phyloP scores from a whole-genome alignment of 2,888 invertebrate species.

The Podotricha telesiphe region DNA sequence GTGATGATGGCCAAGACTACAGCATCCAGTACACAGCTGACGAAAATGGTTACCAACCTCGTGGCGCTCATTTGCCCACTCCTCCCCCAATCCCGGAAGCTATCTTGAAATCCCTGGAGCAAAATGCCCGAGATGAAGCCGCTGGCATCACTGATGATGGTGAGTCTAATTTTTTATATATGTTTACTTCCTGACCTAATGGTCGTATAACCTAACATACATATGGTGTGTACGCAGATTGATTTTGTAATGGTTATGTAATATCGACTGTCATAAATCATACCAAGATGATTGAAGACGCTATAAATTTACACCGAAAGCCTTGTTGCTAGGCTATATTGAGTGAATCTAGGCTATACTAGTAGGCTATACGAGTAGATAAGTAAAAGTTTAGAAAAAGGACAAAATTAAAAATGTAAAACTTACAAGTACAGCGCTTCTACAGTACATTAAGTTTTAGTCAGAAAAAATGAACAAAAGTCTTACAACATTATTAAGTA shows the following conservation, averaged over 20 bases:
- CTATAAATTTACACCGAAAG: conserved; percentile 6
- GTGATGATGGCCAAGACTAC: conserved; percentile 80
- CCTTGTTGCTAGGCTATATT: not conserved
- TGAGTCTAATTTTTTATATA: conserved; percentile 6
- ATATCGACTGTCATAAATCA: conserved; percentile 20
- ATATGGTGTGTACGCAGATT: conserved; percentile 12
- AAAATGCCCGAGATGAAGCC: conserved; percentile 79
- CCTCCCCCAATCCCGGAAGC: conserved; percentile 79
- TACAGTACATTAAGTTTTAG: not conserved
- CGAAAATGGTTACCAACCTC: conserved; percentile 77
- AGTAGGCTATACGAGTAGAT: not conserved
- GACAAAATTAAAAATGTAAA: not conserved
- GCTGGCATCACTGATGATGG: conserved; percentile 67
- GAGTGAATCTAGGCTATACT: not conserved
- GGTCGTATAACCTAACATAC: conserved; percentile 10
- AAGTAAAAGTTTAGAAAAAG: not conserved
- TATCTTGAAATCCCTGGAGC: conserved; percentile 76
- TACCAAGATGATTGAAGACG: conserved; percentile 9
- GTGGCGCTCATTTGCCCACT: conserved; percentile 77
- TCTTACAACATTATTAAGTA: conserved; percentile 7
- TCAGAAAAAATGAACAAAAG: not conserved
- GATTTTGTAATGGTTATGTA: conserved; percentile 22
- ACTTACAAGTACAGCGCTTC: not conserved
- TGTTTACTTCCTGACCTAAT: not conserved
- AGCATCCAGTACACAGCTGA: conserved; percentile 79